These are phyloP conservation scores for Dolichotis patagonum DNA, from an alignment of 2,113 vertebrate genomes.

Conservation along the genomic window DNA sequence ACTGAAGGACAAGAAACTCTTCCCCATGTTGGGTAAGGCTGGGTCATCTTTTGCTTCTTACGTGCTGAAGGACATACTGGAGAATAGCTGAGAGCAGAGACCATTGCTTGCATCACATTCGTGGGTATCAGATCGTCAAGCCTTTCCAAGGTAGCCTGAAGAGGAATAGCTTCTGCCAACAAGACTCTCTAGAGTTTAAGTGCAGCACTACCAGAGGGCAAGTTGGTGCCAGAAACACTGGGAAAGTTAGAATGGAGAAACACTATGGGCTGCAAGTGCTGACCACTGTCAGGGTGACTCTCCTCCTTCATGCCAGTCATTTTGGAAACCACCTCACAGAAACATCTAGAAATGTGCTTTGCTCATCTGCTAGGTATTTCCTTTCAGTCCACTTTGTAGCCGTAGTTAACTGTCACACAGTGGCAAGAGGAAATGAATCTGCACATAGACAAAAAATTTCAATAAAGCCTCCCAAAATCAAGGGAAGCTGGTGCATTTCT, in stretches of 20 bases:
- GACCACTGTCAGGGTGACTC: too few relatives aligned
- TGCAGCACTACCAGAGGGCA: neutral
- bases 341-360: neutral
- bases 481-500: neutral
- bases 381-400: neutral
- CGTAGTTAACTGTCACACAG: neutral
- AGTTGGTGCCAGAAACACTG: neutral
- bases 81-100: neutral
- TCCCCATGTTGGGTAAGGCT: accelerated
- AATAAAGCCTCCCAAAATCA: neutral
- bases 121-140: neutral
- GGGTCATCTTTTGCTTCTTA: neutral
- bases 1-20: neutral
- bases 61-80: neutral
- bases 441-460: neutral
- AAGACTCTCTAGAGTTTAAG: accelerated
- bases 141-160: neutral
- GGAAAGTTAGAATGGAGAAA: neutral
- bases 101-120: neutral
- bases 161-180: neutral
- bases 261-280: neutral
- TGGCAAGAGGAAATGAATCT: neutral
- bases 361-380: neutral
- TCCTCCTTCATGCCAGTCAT: neutral
- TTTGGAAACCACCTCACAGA: neutral